These are phyloP conservation scores for Coenonympha glycerion DNA, from an alignment of 2,888 invertebrate genomes.

Conservation along the genomic window DNA sequence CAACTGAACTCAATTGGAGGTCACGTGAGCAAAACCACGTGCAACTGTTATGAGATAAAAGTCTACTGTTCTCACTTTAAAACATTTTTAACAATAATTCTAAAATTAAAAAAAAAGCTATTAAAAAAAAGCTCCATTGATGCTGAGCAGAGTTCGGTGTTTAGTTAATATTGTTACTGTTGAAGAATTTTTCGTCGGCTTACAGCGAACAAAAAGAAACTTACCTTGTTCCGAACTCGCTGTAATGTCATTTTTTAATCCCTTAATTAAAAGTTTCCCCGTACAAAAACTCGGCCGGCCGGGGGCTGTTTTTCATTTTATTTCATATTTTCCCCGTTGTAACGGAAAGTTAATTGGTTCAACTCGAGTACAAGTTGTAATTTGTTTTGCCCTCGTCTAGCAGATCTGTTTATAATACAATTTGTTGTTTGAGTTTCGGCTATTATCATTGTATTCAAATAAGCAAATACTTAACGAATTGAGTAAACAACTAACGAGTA, in stretches of 20 bases:
- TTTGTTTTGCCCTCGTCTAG: conserved; percentile 63
- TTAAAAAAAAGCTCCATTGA: neutral
- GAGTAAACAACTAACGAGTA: neutral
- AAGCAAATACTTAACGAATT: neutral
- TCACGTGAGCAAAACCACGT: too few species aligned
- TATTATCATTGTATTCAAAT: conserved; percentile 20
- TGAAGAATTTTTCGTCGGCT: conserved; percentile 43
- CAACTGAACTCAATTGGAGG: too few species aligned
- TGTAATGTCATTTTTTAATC: conserved; percentile 74
- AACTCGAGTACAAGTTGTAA: conserved; percentile 69
- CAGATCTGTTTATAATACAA: conserved; percentile 64
- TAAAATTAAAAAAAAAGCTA: too few species aligned
- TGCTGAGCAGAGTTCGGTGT: conserved; percentile 15
- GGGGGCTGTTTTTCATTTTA: conserved; percentile 69
- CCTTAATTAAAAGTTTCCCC: conserved; percentile 73
- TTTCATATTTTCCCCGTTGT: conserved; percentile 70
- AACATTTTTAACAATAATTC: too few species aligned
- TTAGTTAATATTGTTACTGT: conserved; percentile 40
- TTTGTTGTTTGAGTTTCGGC: conserved; percentile 41
- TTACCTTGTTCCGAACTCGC: conserved; percentile 63
- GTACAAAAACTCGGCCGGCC: conserved; percentile 54
- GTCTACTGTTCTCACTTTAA: too few species aligned
- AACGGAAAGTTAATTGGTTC: conserved; percentile 74
- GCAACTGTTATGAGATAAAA: too few species aligned
- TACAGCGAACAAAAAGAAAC: conserved; percentile 55